Conservation (phyloP, 1,140 invertebrate genomes). For the Calosoma granatense region DNA sequence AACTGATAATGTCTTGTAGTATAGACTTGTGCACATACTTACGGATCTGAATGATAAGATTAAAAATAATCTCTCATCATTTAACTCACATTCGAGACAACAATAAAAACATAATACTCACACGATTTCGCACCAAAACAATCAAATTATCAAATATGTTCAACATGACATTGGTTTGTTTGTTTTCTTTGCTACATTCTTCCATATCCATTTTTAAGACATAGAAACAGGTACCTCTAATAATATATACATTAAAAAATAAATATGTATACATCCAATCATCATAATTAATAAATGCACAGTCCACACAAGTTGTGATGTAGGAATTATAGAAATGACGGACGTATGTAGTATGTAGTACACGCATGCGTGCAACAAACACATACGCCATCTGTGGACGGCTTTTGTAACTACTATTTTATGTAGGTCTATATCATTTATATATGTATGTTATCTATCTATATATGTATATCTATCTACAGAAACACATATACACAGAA, state of each 20-base stretch:
- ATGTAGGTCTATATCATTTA: too few relatives aligned
- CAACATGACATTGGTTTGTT: slow-evolving; percentile 25
- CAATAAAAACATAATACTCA: background rate
- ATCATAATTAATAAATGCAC: background rate
- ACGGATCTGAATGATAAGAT: too few relatives aligned
- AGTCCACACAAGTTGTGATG: slow-evolving; percentile 1
- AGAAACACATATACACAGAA: background rate
- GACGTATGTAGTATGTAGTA: background rate
- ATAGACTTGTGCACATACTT: too few relatives aligned
- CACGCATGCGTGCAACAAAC: too few relatives aligned
- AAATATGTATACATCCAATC: slow-evolving; percentile 13
- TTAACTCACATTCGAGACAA: background rate
- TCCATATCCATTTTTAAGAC: slow-evolving; percentile 24
- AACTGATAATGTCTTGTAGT: too few relatives aligned
- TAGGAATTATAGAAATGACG: background rate
- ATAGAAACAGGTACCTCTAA: slow-evolving; percentile 33
- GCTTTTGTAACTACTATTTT: background rate
- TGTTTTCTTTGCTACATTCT: slow-evolving; percentile 22
- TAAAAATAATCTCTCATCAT: too few relatives aligned
- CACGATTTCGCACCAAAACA: slow-evolving; percentile 8
- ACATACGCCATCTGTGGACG: slow-evolving; percentile 1
- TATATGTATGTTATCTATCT: too few relatives aligned
- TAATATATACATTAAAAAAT: slow-evolving; percentile 29
- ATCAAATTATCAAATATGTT: slow-evolving; percentile 15
- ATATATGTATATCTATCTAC: background rate